phyloP scores from a whole-genome alignment of 1,140 invertebrate genomes.

The Lordiphosa mommai region DNA sequence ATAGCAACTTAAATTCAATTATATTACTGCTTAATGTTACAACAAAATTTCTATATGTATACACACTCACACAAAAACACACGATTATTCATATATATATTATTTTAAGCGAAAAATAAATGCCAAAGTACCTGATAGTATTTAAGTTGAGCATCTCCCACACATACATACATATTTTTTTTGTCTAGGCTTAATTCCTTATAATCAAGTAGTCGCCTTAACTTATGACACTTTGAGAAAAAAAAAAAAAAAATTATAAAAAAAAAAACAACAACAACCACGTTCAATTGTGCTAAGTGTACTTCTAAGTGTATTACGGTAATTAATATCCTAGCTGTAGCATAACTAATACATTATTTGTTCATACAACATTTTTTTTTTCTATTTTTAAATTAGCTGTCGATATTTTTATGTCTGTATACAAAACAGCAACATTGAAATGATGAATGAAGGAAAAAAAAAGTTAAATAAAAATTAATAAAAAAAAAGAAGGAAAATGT shows the following conservation, averaged over 20 bases:
- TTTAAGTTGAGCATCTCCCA: constrained; percentile 40
- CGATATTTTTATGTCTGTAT: constrained; percentile 54
- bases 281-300: constrained; percentile 71
- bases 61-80: background rate
- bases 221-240: constrained; percentile 49
- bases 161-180: constrained; percentile 1
- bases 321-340: constrained; percentile 61
- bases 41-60: constrained; percentile 11
- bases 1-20: constrained; percentile 9
- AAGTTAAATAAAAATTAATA: constrained; percentile 50
- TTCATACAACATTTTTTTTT: background rate
- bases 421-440: constrained; percentile 36
- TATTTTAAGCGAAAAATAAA: constrained; percentile 39
- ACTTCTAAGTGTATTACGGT: constrained; percentile 71
- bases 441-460: constrained; percentile 18
- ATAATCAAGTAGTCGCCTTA: constrained; percentile 57
- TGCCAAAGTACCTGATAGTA: constrained; percentile 79
- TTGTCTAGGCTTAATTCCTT: constrained; percentile 38
- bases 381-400: constrained; percentile 50
- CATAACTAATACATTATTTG: constrained; percentile 27
- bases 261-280: background rate
- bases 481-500: constrained; percentile 11
- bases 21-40: constrained; percentile 3
- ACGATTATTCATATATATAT: constrained; percentile 11
- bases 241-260: background rate